Evolutionary conservation across 2,888 invertebrate species (phyloP), one percentile per base, ranked within the genome.

Genomic region (Campoplex capitator): DNA sequence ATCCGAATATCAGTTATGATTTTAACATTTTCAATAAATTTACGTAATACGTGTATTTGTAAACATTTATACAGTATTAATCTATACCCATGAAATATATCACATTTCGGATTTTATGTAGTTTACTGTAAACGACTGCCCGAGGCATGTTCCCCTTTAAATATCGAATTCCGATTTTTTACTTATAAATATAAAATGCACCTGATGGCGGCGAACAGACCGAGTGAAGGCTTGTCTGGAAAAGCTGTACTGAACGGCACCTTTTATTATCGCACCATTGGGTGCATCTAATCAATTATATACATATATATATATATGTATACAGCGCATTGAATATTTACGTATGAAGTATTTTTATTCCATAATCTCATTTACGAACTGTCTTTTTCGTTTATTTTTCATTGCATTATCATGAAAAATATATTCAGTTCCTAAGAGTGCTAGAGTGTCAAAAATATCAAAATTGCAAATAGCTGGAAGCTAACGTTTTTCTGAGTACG

Each of bases 81-180:
- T 38, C 13, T 4, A 16, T 11, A 62, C 16, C 32, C 62, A 62
- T 62, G 16, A 62, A 62, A 62, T 62, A 32, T 62, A 32, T 32
- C 62, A 62, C 32, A 62, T n/a, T 58, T 62, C 16, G 70, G 28
- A 79, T 70, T 70, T 42, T 45, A 48, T 70, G 56, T 28, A 32
- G 58, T 45, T 62, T 13, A 48, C 28, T 48, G n/a, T 45, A 13
- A 67, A 51, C 11, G 65, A 11, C 65, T 38, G n/a, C 7, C 23
- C 32, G 48, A 28, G 45, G 71, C 13, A 13, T 28, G 71, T 67
- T 73, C 56, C 56, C 79, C 78, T 84, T 79, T 54, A 74, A 73
- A 84, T 84, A 84, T 84, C 84, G 84, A 84, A 84, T 84, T 79
- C 74, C 84, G 68, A 84, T 84, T 68, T 68, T 84, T 75, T 16